Conservation (phyloP, 2,113 vertebrate genomes). For the Indicator maculatus region DNA sequence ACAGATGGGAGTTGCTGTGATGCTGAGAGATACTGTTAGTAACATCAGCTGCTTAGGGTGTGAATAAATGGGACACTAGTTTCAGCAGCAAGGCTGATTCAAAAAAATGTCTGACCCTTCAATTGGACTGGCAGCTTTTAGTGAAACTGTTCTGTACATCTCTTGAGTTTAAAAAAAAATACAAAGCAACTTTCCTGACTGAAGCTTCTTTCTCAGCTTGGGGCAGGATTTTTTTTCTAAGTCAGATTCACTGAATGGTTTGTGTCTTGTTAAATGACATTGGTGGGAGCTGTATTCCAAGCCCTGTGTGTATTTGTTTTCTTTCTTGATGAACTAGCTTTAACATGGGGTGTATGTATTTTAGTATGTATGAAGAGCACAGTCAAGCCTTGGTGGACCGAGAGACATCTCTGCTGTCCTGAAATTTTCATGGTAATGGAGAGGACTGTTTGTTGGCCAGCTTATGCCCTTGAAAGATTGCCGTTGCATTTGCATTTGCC, state of each 20-base stretch:
- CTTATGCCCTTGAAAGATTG: fast-evolving
- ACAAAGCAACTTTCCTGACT: not conserved
- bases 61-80: not conserved
- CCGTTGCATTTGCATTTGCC: not conserved
- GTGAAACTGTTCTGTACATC: not conserved
- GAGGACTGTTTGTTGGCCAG: not conserved
- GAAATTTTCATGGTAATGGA: not conserved
- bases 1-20: not conserved
- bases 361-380: not conserved
- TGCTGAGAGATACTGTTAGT: not conserved
- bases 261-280: not conserved
- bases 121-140: not conserved
- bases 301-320: not conserved
- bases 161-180: not conserved
- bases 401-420: not conserved
- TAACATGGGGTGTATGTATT: not conserved
- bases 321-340: not conserved
- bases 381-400: not conserved
- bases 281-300: not conserved
- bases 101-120: not conserved
- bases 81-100: not conserved
- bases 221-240: not conserved
- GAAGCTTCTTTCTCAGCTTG: not conserved
- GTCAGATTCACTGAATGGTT: not conserved
- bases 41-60: not conserved